Percentiles rank a stretch among this genome's conserved stretches.
phyloP scores from a whole-genome alignment of 2,113 vertebrate species.

The Hydropotes inermis region DNA sequence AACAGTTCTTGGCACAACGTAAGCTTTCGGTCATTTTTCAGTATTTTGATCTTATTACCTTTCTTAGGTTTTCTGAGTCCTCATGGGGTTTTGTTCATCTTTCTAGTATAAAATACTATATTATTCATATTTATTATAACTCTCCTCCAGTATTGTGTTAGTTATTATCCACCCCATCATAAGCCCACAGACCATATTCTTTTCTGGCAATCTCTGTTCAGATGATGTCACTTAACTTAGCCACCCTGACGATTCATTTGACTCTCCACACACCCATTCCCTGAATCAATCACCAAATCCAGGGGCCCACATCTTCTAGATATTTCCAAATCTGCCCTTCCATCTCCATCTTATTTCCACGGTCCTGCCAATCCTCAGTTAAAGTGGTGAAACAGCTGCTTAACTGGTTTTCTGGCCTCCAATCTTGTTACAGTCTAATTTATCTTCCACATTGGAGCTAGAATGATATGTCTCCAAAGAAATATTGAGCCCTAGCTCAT shows the following conservation, averaged over 20 bases:
- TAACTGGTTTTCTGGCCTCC: neutral
- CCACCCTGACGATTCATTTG: neutral
- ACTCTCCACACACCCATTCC: neutral
- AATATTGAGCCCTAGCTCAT: neutral
- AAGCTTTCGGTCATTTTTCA: neutral
- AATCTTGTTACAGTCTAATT: neutral
- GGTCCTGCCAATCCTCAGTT: neutral
- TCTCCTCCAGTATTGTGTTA: neutral
- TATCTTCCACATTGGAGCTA: neutral
- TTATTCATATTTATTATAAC: neutral
- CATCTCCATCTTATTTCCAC: neutral
- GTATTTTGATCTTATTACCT: neutral
- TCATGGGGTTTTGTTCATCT: neutral
- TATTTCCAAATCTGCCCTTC: neutral
- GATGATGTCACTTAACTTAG: neutral
- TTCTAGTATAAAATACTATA: neutral
- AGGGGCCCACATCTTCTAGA: neutral
- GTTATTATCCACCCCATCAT: neutral
- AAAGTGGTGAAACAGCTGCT: neutral
- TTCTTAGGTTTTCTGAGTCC: neutral
- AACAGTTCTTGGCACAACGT: neutral
- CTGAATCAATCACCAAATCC: neutral
- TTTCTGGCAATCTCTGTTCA: neutral
- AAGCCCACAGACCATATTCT: neutral
- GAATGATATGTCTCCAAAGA: neutral